phyloP scores from a whole-genome alignment of 1,140 invertebrate genomes.

The Drosophila bifasciata region DNA sequence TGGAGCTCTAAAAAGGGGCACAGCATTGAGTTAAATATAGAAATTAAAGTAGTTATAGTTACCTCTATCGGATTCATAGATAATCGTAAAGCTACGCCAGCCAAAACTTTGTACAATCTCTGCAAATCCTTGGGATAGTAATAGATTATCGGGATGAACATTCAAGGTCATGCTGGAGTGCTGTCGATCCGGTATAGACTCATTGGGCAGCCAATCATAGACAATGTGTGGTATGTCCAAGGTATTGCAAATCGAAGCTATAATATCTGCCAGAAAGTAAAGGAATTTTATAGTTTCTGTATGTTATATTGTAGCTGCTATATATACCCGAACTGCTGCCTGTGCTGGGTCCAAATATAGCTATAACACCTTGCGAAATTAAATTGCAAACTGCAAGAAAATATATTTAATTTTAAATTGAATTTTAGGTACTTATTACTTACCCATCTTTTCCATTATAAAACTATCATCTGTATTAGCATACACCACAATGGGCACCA shows the following conservation, averaged over 20 bases:
- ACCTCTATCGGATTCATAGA: slow-evolving; percentile 92
- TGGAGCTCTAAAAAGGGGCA: slow-evolving; percentile 87
- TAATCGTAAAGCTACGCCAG: slow-evolving; percentile 92
- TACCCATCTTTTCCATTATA: slow-evolving; percentile 84
- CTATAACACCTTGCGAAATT: slow-evolving; percentile 88
- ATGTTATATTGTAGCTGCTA: rapidly evolving
- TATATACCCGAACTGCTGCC: slow-evolving; percentile 86
- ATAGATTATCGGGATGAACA: slow-evolving; percentile 89
- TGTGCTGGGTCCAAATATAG: slow-evolving; percentile 91
- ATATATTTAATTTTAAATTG: too few species aligned
- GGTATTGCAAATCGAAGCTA: slow-evolving; percentile 89
- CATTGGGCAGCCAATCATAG: slow-evolving; percentile 88
- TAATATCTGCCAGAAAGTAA: slow-evolving; percentile 85
- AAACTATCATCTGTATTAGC: slow-evolving; percentile 84
- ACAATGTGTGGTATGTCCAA: slow-evolving; percentile 90
- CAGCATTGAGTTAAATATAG: neutral
- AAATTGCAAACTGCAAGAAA: slow-evolving; percentile 86
- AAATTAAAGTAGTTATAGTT: slow-evolving; percentile 27
- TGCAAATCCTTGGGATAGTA: slow-evolving; percentile 89
- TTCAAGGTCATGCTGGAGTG: slow-evolving; percentile 87
- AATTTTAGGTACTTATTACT: too few species aligned
- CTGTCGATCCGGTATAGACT: slow-evolving; percentile 85
- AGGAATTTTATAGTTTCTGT: too few species aligned
- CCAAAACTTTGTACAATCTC: slow-evolving; percentile 90
- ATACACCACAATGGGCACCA: slow-evolving; percentile 76